These are phyloP conservation scores for Drosophila maculinotata DNA, from an alignment of 2,888 invertebrate genomes.

Conservation along the genomic window DNA sequence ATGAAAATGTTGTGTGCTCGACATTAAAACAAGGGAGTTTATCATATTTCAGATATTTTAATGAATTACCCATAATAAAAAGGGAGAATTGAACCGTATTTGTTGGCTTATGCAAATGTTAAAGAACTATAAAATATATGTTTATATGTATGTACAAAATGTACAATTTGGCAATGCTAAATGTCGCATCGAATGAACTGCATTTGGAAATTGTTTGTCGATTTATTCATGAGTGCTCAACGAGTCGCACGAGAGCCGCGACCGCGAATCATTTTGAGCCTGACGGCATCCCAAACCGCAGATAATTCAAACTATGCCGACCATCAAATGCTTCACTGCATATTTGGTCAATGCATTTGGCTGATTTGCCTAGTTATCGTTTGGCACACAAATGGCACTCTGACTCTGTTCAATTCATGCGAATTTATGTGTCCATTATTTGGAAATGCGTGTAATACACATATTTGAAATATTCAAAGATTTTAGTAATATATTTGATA, in stretches of 20 bases:
- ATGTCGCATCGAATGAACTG: slow-evolving; percentile 31
- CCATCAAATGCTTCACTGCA: slow-evolving; percentile 38
- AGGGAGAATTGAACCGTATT: no score
- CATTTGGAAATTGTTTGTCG: slow-evolving; percentile 24
- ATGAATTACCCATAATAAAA: no score
- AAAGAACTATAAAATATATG: not conserved
- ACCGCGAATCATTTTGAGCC: slow-evolving; percentile 54
- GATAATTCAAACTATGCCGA: slow-evolving; percentile 35
- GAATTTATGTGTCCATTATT: slow-evolving; percentile 6
- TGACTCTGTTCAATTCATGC: slow-evolving; percentile 16
- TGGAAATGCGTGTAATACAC: not conserved
- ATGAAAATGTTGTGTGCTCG: no score
- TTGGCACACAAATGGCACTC: not conserved
- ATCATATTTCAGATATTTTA: no score
- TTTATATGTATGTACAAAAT: no score
- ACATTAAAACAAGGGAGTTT: no score
- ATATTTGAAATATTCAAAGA: not conserved
- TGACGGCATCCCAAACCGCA: slow-evolving; percentile 45
- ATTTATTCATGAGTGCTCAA: slow-evolving; percentile 53
- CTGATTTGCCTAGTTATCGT: slow-evolving; percentile 47
- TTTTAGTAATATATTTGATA: not conserved
- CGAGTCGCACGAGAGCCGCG: slow-evolving; percentile 30
- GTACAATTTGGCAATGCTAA: slow-evolving; percentile 23
- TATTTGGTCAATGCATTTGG: slow-evolving; percentile 36
- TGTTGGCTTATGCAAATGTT: slow-evolving; percentile 36